phyloP scores from a whole-genome alignment of 2,888 invertebrate genomes.

The Pegoplata infirma region DNA sequence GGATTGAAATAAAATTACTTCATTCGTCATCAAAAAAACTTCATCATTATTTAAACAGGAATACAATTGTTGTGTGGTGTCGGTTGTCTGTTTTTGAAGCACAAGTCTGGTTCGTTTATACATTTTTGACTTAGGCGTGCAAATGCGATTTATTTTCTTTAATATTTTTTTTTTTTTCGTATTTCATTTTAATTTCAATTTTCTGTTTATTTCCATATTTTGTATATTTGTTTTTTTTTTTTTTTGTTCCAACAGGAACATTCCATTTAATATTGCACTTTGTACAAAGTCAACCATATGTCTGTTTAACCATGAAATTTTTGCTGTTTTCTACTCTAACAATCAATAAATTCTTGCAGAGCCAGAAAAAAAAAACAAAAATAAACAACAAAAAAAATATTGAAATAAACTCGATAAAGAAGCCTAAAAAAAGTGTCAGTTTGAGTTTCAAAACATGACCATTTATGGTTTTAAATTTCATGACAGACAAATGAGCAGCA shows the following conservation, averaged over 20 bases:
- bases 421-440: constrained; percentile 46
- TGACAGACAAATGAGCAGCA: constrained; percentile 15
- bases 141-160: background rate
- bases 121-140: too few relatives aligned
- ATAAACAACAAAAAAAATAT: background rate
- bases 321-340: constrained; percentile 13
- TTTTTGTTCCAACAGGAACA: constrained; percentile 15
- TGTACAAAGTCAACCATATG: constrained; percentile 47
- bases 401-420: constrained; percentile 31
- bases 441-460: constrained; percentile 39
- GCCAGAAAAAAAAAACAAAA: constrained; percentile 8
- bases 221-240: background rate
- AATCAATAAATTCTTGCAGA: constrained; percentile 40
- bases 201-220: background rate
- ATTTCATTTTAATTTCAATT: too few relatives aligned
- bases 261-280: constrained; percentile 46
- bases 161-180: background rate
- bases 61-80: background rate
- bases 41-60: constrained; percentile 39
- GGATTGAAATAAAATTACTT: constrained; percentile 44
- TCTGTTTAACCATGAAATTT: constrained; percentile 53
- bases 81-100: too few relatives aligned
- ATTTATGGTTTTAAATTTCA: constrained; percentile 53
- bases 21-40: constrained; percentile 56
- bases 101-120: too few relatives aligned